Conservation (phyloP, 2,113 vertebrate species). For the Cinclus cinclus region DNA sequence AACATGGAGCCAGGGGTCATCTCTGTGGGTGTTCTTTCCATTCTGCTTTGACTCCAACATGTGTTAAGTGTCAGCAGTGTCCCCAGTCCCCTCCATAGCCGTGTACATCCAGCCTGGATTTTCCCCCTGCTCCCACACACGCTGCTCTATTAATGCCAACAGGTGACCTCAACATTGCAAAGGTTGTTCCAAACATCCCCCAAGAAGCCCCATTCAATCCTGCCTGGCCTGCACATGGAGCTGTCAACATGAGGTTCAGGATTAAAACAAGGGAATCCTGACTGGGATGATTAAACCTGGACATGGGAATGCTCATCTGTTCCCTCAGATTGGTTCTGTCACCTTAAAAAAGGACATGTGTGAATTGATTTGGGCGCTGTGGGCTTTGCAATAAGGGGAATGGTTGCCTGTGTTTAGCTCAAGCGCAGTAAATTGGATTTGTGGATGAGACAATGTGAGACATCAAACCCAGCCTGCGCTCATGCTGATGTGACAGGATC, state of each 20-base stretch:
- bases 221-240: neutral
- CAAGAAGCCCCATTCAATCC: neutral
- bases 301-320: neutral
- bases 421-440: neutral
- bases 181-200: neutral
- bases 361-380: neutral
- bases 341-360: neutral
- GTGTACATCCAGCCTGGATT: neutral
- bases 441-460: neutral
- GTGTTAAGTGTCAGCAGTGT: neutral
- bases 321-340: neutral
- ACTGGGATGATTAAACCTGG: neutral
- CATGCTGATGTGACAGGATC: rapidly evolving
- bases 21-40: neutral
- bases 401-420: neutral
- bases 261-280: neutral
- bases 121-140: neutral
- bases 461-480: neutral
- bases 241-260: neutral
- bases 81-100: neutral
- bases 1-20: neutral
- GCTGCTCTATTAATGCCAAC: slow-evolving; percentile 37
- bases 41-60: neutral
- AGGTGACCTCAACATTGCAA: slow-evolving; percentile 34
- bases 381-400: neutral